These are phyloP conservation scores for Wiebesia pumilae DNA, from an alignment of 1,140 invertebrate genomes.

Conservation along the genomic window DNA sequence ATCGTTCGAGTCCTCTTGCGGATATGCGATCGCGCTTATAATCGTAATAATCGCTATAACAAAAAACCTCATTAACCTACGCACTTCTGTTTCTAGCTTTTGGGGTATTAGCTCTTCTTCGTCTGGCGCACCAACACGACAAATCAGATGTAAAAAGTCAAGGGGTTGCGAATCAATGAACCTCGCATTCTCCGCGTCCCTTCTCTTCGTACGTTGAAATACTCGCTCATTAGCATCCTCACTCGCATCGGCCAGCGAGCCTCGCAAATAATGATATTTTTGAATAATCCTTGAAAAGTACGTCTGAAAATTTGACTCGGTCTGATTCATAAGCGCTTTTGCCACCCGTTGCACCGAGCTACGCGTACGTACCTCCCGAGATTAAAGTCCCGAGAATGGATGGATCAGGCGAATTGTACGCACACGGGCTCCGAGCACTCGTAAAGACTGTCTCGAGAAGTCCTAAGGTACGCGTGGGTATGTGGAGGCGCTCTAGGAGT, in stretches of 20 bases:
- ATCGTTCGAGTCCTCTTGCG: too few species aligned
- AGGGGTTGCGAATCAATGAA: neutral
- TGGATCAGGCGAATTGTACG: neutral
- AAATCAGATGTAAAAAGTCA: neutral
- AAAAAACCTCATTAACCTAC: neutral
- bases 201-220: neutral
- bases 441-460: neutral
- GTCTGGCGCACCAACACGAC: neutral
- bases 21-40: too few species aligned
- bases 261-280: neutral
- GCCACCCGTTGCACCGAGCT: neutral
- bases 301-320: neutral
- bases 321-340: neutral
- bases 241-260: neutral
- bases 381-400: conserved; percentile 31
- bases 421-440: neutral
- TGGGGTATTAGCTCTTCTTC: neutral
- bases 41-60: neutral
- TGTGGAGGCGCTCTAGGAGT: neutral
- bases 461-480: neutral
- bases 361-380: neutral
- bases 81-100: neutral
- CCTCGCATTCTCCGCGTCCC: neutral
- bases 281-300: too few species aligned
- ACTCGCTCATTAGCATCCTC: too few species aligned